Evolutionary conservation across 2,888 invertebrate species (phyloP).

Genomic region (Nebria brevicollis): DNA sequence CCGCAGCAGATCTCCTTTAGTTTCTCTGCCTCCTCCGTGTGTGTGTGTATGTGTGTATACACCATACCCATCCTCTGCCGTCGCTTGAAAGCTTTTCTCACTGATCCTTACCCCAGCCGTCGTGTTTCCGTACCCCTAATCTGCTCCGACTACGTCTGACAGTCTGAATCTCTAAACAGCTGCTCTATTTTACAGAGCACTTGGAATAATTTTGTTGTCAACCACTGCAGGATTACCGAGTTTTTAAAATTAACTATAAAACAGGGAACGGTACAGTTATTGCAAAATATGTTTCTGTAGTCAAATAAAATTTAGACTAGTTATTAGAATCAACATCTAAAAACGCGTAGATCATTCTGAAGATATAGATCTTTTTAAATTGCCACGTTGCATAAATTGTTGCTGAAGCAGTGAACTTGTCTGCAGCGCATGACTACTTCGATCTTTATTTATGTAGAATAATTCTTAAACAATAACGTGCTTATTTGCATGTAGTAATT

Average conservation of each 20-base stretch:
- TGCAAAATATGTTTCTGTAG: not conserved
- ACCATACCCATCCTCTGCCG: not conserved
- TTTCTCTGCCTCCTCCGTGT: no score
- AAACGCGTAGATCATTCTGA: not conserved
- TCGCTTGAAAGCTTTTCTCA: not conserved
- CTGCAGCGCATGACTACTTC: not conserved
- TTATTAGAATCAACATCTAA: no score
- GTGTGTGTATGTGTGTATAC: not conserved
- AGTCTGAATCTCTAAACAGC: conserved; percentile 24
- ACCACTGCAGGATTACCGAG: not conserved
- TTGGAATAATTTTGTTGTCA: not conserved
- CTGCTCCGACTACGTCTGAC: conserved; percentile 23
- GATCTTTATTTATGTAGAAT: conserved; percentile 35
- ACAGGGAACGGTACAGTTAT: not conserved
- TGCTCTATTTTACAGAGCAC: conserved; percentile 6
- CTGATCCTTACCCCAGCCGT: conserved; percentile 16
- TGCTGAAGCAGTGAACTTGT: not conserved
- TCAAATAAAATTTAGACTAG: not conserved
- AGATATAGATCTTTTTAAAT: not conserved
- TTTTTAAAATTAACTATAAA: not conserved
- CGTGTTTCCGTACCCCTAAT: conserved; percentile 41
- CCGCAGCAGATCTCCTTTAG: conserved; percentile 25
- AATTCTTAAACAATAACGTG: conserved; percentile 33
- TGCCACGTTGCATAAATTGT: not conserved
- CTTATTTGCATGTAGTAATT: conserved; percentile 45